phyloP scores from a whole-genome alignment of 2,113 vertebrate species.

The Megaleporinus macrocephalus region DNA sequence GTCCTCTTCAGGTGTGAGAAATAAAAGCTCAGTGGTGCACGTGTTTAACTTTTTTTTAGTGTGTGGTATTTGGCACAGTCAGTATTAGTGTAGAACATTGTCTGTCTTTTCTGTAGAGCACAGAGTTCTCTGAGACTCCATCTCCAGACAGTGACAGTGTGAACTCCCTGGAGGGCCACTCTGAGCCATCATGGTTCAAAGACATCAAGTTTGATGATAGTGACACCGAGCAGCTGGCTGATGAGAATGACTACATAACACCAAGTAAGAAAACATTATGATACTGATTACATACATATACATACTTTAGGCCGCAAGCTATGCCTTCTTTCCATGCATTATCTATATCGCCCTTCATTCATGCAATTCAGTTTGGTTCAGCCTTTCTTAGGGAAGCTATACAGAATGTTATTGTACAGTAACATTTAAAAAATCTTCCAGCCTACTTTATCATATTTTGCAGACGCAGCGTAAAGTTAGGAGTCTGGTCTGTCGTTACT shows the following conservation, averaged over 20 bases:
- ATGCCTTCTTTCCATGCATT: too few species aligned
- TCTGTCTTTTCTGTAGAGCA: slow-evolving; percentile 79
- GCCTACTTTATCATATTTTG: too few species aligned
- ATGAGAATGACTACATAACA: slow-evolving; percentile 89
- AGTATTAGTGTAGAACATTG: background rate
- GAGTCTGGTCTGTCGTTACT: too few species aligned
- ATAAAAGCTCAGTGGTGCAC: background rate
- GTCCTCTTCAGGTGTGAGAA: slow-evolving; percentile 88
- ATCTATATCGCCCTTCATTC: too few species aligned
- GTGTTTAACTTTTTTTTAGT: background rate
- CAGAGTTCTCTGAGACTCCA: slow-evolving; percentile 95
- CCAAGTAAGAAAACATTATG: slow-evolving; percentile 77
- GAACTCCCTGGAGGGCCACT: slow-evolving; percentile 97
- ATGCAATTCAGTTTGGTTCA: too few species aligned
- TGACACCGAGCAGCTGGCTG: slow-evolving; percentile 92
- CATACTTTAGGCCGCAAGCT: too few species aligned
- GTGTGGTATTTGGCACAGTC: slow-evolving; percentile 6
- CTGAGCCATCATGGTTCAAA: slow-evolving; percentile 98
- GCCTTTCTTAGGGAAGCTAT: too few species aligned
- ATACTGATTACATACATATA: too few species aligned
- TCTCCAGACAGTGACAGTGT: slow-evolving; percentile 97
- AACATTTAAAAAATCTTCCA: too few species aligned
- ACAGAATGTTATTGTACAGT: too few species aligned
- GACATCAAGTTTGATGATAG: slow-evolving; percentile 99
- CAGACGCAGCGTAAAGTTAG: too few species aligned